Evolutionary conservation across 2,797 vertebrate species (phyloP), one percentile per base, ranked within the genome.

Genomic region (Paramormyrops hopkinsi): DNA sequence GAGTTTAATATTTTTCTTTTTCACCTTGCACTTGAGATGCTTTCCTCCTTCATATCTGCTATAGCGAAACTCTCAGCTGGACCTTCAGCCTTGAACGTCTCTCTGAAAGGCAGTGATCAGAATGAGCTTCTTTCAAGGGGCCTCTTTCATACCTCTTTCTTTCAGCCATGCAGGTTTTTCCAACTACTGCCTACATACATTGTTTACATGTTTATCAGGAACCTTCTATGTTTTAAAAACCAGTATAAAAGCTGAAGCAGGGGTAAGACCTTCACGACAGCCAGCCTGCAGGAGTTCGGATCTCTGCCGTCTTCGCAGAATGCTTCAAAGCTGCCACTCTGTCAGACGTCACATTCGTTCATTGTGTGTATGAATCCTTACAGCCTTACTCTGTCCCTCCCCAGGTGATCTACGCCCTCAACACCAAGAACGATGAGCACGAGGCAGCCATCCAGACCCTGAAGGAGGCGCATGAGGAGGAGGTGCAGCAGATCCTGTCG

Each of bases 351-450:
- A 17, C 6, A 7, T 37, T 41, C 6, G 1, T 17, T 25, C 73
- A 76, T 76, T 17, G 73, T 0, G 37, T 76, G 37, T 41, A 76
- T 76, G 73, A 76, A 41, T 44, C 37, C 73, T 79, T 69, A 69
- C 29, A 3, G 65, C 1, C 84, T 59, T 11, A 69, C 17, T 62
- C 88, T 90, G 54, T 22, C 90, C 92, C 89, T 69, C 93, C 90
- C 14, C 94, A 99, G 98, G 98, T 99, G 90, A 99, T 99, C 94
- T 99, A 99, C 93, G 98, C 98, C 87, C 96, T 99, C 92, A 99
- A 99, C 95, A 99, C 98, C 25, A 99, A 98, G 94, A 99, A 99
- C 88, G 98, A 99, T 76, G 98, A 99, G 65, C 98, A 99, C 1
- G 98, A 99, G 95, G 98, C 97, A 79, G 97, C 98, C 92, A 97